Evolutionary conservation across 2,113 vertebrate species (phyloP).

Genomic region (Onychostoma macrolepis): DNA sequence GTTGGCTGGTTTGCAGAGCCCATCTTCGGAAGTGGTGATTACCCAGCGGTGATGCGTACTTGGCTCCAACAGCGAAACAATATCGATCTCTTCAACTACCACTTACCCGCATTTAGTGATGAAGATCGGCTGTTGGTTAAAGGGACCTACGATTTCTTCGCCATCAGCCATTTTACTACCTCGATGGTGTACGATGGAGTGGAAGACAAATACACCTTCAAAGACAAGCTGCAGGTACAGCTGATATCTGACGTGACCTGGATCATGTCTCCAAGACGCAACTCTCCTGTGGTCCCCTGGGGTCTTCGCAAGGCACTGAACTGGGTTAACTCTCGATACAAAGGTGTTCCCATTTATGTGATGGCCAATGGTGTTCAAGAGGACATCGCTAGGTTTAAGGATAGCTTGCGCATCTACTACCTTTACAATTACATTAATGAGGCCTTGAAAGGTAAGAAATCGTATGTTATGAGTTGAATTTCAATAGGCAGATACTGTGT

Average conservation of each 20-base stretch:
- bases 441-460: slow-evolving; percentile 91
- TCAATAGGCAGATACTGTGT: background rate
- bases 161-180: slow-evolving; percentile 92
- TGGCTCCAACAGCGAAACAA: slow-evolving; percentile 85
- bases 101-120: slow-evolving; percentile 88
- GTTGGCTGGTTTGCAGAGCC: slow-evolving; percentile 94
- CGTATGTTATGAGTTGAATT: background rate
- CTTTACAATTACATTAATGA: slow-evolving; percentile 93
- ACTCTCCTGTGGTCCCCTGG: slow-evolving; percentile 89
- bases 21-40: slow-evolving; percentile 90
- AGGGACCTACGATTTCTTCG: slow-evolving; percentile 94
- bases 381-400: slow-evolving; percentile 78
- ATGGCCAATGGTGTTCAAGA: slow-evolving; percentile 90
- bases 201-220: slow-evolving; percentile 85
- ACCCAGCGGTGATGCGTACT: slow-evolving; percentile 86
- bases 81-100: slow-evolving; percentile 75
- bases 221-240: slow-evolving; percentile 84
- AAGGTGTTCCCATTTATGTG: slow-evolving; percentile 85
- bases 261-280: slow-evolving; percentile 73
- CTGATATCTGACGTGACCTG: slow-evolving; percentile 91
- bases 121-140: slow-evolving; percentile 81
- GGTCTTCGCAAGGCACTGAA: slow-evolving; percentile 87
- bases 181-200: slow-evolving; percentile 87
- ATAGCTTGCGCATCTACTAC: slow-evolving; percentile 88
- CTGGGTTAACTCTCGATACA: slow-evolving; percentile 81